These are phyloP conservation scores for Chaenodraco wilsoni DNA, from an alignment of 2,797 vertebrate genomes.

Conservation along the genomic window DNA sequence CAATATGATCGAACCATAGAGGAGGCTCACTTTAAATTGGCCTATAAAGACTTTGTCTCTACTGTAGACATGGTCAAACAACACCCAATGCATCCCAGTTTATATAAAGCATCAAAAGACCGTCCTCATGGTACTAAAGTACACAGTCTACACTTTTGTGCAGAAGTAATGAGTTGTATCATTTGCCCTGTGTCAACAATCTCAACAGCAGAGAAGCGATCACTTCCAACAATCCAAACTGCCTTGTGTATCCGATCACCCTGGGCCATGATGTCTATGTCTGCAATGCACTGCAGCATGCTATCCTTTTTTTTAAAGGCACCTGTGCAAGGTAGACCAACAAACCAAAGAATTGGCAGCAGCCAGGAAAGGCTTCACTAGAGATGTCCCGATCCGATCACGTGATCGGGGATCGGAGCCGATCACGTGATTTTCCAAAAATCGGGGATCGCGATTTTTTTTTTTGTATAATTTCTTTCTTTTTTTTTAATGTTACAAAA, in stretches of 20 bases:
- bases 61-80: neutral
- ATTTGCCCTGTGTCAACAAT: conserved; percentile 33
- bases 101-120: neutral
- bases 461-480: too few species aligned
- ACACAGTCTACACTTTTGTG: conserved; percentile 8
- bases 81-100: neutral
- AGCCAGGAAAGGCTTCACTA: conserved; percentile 1
- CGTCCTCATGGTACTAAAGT: conserved; percentile 9
- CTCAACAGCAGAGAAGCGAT: conserved; percentile 17
- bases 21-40: neutral
- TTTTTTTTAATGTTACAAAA: too few species aligned
- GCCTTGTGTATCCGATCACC: conserved; percentile 22
- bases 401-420: too few species aligned
- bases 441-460: too few species aligned
- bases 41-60: neutral
- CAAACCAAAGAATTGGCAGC: conserved; percentile 20
- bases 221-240: conserved; percentile 22
- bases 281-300: conserved; percentile 13
- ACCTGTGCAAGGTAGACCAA: conserved; percentile 8
- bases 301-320: conserved; percentile 22
- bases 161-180: conserved; percentile 20
- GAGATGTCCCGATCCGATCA: too few species aligned
- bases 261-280: conserved; percentile 9
- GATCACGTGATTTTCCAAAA: too few species aligned
- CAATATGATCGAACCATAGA: neutral